A percentile compares a stretch with the other conserved stretches of the same genome.
phyloP scores from a whole-genome alignment of 2,797 vertebrate species.

The Loriculus beryllinus region DNA sequence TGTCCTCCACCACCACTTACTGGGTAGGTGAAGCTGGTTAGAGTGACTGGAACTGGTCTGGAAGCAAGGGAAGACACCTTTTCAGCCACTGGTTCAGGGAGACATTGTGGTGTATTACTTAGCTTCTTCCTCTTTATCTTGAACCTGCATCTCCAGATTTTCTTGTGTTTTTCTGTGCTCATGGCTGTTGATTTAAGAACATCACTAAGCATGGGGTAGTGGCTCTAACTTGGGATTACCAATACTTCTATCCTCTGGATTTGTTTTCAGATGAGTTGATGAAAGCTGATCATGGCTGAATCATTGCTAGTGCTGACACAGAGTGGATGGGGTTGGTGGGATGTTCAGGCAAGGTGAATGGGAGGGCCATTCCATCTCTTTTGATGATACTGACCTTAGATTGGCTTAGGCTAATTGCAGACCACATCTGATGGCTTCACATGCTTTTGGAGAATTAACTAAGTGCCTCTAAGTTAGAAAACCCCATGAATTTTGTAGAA shows the following conservation, averaged over 20 bases:
- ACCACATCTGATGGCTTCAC: background rate
- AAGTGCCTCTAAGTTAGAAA: background rate
- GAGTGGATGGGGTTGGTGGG: background rate
- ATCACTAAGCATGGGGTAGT: background rate
- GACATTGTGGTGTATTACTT: background rate
- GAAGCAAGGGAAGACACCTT: background rate
- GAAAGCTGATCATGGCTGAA: background rate
- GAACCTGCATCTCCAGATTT: background rate
- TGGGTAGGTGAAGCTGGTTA: constrained; percentile 77
- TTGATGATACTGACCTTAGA: background rate
- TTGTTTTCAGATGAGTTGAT: background rate
- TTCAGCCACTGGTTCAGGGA: background rate
- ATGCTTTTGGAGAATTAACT: background rate
- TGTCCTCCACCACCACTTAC: constrained; percentile 87
- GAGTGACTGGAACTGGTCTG: background rate
- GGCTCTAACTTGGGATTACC: background rate
- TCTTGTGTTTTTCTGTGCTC: background rate
- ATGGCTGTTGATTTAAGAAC: fast-evolving
- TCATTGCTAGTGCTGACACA: background rate
- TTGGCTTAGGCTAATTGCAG: background rate
- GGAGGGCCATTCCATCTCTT: background rate
- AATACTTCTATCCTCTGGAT: background rate
- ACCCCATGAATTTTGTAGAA: background rate
- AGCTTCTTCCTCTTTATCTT: background rate
- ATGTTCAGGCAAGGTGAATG: background rate